Percentiles rank a stretch among this genome's conserved stretches.
phyloP scores from a whole-genome alignment of 1,140 invertebrate genomes.

The Apolygus lucorum region DNA sequence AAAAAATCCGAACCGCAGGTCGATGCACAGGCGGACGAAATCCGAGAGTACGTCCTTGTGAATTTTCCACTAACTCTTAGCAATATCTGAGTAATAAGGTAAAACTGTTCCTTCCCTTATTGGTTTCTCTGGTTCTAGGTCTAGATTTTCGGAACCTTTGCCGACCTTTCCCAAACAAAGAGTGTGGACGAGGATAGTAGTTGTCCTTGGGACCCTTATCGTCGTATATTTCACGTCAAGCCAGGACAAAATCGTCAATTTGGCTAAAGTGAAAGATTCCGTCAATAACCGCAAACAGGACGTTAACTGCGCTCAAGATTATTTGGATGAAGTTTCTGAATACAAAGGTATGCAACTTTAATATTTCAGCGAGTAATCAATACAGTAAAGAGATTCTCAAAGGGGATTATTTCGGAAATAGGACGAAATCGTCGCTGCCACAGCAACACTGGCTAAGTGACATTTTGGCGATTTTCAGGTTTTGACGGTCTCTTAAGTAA shows the following conservation, averaged over 20 bases:
- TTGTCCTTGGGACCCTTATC: conserved; percentile 46
- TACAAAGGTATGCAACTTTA: conserved; percentile 21
- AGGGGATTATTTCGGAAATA: too few species aligned
- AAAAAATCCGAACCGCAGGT: neutral
- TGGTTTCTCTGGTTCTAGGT: neutral
- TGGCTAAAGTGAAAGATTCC: conserved; percentile 53
- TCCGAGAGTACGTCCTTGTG: neutral
- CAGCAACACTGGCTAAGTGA: too few species aligned
- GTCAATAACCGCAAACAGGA: conserved; percentile 48
- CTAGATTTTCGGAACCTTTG: conserved; percentile 37
- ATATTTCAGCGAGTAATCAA: too few species aligned
- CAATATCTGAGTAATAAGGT: neutral
- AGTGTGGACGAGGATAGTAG: conserved; percentile 42
- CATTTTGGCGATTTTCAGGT: too few species aligned
- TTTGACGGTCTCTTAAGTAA: too few species aligned
- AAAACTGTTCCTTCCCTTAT: too few species aligned
- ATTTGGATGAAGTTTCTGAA: conserved; percentile 32
- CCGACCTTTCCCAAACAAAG: conserved; percentile 42
- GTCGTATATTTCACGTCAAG: conserved; percentile 57
- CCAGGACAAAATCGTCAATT: conserved; percentile 47
- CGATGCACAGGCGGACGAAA: neutral
- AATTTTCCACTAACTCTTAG: neutral
- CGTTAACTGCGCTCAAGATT: conserved; percentile 51
- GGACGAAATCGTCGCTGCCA: too few species aligned
- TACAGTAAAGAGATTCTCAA: too few species aligned